These are phyloP conservation scores for Fulmarus glacialis DNA, from an alignment of 2,113 vertebrate species.

Conservation along the genomic window DNA sequence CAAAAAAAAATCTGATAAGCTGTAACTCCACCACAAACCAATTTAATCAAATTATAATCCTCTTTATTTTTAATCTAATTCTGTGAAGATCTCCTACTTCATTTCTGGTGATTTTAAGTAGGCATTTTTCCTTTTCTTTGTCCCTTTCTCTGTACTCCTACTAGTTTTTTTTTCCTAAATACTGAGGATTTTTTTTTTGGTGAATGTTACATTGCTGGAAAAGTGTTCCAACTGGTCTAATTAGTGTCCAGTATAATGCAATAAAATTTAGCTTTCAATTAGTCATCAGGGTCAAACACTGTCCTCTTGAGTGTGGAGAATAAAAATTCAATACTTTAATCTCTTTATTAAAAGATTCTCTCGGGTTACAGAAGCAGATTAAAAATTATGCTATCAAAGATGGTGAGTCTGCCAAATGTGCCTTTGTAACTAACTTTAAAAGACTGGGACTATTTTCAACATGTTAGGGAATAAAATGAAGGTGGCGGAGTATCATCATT, in stretches of 20 bases:
- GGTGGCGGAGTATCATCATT: not conserved
- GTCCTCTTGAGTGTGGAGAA: not conserved
- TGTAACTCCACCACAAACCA: not conserved
- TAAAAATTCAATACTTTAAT: conserved; percentile 55
- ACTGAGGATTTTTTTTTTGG: not conserved
- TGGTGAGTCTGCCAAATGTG: conserved; percentile 7
- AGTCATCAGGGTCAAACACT: conserved; percentile 27
- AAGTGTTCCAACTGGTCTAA: conserved; percentile 27
- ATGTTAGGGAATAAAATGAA: not conserved
- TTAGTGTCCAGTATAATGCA: not conserved
- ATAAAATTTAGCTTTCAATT: conserved; percentile 24
- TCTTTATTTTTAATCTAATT: conserved; percentile 37
- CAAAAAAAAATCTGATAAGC: not conserved
- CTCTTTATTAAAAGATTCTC: conserved; percentile 64
- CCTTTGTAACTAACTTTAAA: conserved; percentile 27
- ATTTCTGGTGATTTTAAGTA: not conserved
- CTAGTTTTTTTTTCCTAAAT: not conserved
- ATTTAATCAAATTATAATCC: conserved; percentile 15
- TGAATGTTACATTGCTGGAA: not conserved
- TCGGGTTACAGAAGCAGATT: conserved; percentile 32
- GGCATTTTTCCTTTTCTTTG: not conserved
- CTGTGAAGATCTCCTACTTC: not conserved
- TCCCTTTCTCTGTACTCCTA: not conserved
- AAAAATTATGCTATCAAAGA: conserved; percentile 47
- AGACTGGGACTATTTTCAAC: conserved; percentile 22